Base-by-base conservation (phyloP, 2,797 vertebrate species). In the Cuniculus paca region DNA sequence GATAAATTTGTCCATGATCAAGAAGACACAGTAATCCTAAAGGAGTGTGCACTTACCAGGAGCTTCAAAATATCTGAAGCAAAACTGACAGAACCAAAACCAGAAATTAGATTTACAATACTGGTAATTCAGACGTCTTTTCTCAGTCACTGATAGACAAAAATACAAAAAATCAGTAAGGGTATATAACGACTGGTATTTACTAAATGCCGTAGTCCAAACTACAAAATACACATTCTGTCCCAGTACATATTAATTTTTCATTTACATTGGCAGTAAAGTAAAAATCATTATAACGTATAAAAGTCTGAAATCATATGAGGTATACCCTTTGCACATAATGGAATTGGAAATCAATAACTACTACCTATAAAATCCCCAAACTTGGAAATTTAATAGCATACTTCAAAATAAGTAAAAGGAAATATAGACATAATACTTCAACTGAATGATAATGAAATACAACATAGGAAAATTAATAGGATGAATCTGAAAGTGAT, bases 391-490 rank as follows among this genome's bases (percentile, higher is more conserved):
- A 79, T 63, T 83, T 79, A 79, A 78, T 50, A 87, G 42, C 31
- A 42, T 80, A 75, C 14, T 75, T 94, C 52, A 70, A 89, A 88
- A 60, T 74, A 80, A 88, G 85, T 61, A 88, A 93, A 83, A 80
- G 13, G 31, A 65, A 54, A 77, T 52, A 48, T 24, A 85, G n/a
- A 39, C 84, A 17, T 63, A 68, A 79, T 68, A 52, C 77, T 78
- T 90, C 26, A 93, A 50, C 16, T 65, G 14, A 81, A 31, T 86
- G 36, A 60, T 82, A 70, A 82, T 48, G 26, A 34, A 87, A 82
- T 78, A 87, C 22, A 74, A 82, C 31, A 31, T 13, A 81, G 26
- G 28, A 80, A 85, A 72, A 89, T 26, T 36, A 42, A 14, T 22
- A 7, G 10, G n/a, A 54, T 74, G 22, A 1, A 45, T 42, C 4